Percentiles rank a stretch among this genome's conserved stretches.
Evolutionary conservation across 2,888 invertebrate species (phyloP).

Genomic region (Nemoura dubitans): DNA sequence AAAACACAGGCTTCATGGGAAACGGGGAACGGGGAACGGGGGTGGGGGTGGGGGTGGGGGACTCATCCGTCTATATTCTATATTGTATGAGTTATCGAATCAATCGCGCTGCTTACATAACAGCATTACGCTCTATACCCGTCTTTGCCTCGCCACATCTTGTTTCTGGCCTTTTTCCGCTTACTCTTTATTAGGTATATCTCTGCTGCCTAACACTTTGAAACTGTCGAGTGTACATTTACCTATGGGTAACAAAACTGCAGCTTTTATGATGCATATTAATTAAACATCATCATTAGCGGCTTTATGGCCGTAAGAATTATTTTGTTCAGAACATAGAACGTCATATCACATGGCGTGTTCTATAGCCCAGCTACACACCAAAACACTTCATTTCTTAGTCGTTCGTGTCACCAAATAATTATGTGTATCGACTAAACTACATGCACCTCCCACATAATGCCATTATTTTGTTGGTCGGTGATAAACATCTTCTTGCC

Average conservation of each 20-base stretch:
- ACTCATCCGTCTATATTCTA: background rate
- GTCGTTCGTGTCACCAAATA: constrained; percentile 21
- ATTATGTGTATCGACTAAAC: constrained; percentile 32
- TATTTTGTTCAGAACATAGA: background rate
- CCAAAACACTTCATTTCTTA: constrained; percentile 24
- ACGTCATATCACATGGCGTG: background rate
- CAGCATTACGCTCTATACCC: background rate
- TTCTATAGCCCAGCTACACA: background rate
- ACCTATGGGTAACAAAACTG: background rate
- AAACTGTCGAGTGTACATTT: background rate
- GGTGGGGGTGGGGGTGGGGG: background rate
- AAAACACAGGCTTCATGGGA: constrained; percentile 17
- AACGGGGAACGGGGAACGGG: too few species aligned
- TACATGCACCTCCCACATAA: constrained; percentile 24
- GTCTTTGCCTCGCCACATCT: background rate
- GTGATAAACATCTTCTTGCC: constrained; percentile 36
- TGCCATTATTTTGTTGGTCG: constrained; percentile 21
- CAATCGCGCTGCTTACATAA: background rate
- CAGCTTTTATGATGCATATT: background rate
- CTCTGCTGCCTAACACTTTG: background rate
- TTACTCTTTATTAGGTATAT: too few species aligned
- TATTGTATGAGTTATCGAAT: constrained; percentile 5
- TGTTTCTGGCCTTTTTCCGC: background rate
- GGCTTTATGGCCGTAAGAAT: background rate
- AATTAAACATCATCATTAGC: constrained; percentile 12